phyloP scores from a whole-genome alignment of 2,113 vertebrate genomes.

The Tetraodon nigroviridis region DNA sequence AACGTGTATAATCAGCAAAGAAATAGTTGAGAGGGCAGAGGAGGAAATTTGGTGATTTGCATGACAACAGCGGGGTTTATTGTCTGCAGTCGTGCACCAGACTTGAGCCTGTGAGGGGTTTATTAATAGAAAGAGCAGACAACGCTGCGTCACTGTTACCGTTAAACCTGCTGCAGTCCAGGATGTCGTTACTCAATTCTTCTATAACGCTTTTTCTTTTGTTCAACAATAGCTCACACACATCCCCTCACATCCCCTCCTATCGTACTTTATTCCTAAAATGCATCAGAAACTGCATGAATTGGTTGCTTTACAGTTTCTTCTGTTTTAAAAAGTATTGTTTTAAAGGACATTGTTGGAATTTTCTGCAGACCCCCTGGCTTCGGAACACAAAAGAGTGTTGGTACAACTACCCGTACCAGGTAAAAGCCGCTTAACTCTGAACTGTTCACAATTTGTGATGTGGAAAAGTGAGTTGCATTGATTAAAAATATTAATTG shows the following conservation, averaged over 20 bases:
- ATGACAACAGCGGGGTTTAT: constrained; percentile 62
- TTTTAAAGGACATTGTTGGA: constrained; percentile 2
- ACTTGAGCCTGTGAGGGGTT: constrained; percentile 37
- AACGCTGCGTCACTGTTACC: constrained; percentile 33
- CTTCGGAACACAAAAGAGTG: constrained; percentile 95
- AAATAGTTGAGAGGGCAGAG: constrained; percentile 12
- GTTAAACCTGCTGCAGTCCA: constrained; percentile 13
- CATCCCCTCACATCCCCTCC: neutral
- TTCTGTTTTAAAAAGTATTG: neutral
- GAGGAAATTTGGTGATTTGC: constrained; percentile 44
- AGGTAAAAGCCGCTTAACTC: constrained; percentile 76
- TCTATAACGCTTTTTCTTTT: neutral
- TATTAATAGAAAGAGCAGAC: constrained; percentile 60
- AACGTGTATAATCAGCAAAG: constrained; percentile 4
- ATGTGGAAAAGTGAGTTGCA: neutral
- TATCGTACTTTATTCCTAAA: neutral
- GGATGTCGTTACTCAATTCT: neutral
- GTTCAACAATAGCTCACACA: neutral
- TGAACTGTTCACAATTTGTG: neutral
- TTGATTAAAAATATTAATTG: constrained; percentile 1
- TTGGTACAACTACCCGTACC: constrained; percentile 96
- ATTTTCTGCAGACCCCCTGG: constrained; percentile 83
- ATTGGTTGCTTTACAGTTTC: neutral
- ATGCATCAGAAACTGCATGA: neutral
- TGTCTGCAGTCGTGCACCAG: constrained; percentile 30